Evolutionary conservation across 2,888 invertebrate species (phyloP), one percentile per base, ranked within the genome.

Genomic region (Aleiodes leptofemur): DNA sequence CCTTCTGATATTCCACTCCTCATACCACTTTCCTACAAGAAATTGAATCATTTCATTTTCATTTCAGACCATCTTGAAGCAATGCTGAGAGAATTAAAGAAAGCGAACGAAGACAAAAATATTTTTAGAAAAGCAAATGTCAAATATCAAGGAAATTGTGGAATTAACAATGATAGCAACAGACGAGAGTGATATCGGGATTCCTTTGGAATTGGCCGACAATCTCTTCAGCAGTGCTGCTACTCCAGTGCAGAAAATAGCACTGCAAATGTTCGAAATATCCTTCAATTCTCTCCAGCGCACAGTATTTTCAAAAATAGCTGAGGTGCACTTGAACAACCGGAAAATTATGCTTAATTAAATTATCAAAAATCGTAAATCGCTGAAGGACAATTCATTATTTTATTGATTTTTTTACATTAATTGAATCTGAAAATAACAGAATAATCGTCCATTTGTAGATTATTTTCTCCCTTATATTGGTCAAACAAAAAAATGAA

Each of bases 181-280:
- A 74, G 98, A 98, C 86, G 98, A 99, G 88, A 95, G 96, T 86
- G 98, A 98, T 88, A 98, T 97, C 90, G 98, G 98, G 0, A 97
- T 97, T 72, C 95, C 97, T 0, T 89, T 98, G 1, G 98, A 98
- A 89, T 91, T 96, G 51, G 98, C 97, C 0, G 93, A 97, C 80
- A 94, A 96, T 88, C 90, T 98, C 66, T 96, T 98, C 86, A 94
- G 93, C 77, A 95, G 94, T 74, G 96, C 96, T 0, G 89, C 93
- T 71, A 90, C 92, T 68, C 91, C 92, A 77, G 91, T 98, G 16
- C 94, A 97, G 86, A 90, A 91, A 4, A 92, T 92, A 56, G 91
- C 94, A 3, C 86, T 92, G 48, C 92, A 92, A 77, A 91, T 95
- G 81, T 90, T 98, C 38, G 91, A 92, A 14, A 92, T 95, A 9